Evolutionary conservation across 2,888 invertebrate species (phyloP), one percentile per base, ranked within the genome.

Genomic region (Drosophila mettleri): DNA sequence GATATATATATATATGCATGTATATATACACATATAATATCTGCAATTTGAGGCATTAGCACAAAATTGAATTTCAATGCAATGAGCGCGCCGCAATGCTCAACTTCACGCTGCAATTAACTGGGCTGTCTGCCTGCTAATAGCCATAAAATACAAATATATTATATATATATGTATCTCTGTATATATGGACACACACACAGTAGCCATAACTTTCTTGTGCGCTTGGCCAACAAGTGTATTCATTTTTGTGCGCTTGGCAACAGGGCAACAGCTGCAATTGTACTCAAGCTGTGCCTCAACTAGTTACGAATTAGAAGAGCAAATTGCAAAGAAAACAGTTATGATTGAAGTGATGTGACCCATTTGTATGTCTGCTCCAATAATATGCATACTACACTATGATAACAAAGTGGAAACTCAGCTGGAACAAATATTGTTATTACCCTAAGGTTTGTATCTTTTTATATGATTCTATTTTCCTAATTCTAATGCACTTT

Each of bases 71-170:
- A 54, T 55, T 59, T 59, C 53, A 43, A 49, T 43, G 43, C 51
- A 52, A 54, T 51, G 46, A 59, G 52, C 46, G 14, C 53, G 59
- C 59, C 59, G 66, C 75, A 74, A 65, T 68, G 70, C 33, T 45
- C 57, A 67, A 36, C 69, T 81, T 78, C 79, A 78, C 79, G 82
- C 82, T 78, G 82, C 69, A 78, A 78, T 78, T 74, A 78, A 74
- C 82, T 59, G 51, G 43, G 46, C 53, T 67, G 51, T 46, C 36
- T 63, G 18, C n/a, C 31, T 48, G 48, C 48, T 34, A 61, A 68
- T 59, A 39, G 22, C 33, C 41, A 48, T 48, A 65, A 24, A 41
- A 18, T 14, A 36, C 10, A 10, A 2, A 16, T 16, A 45, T 16
- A 10, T 6, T 4, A 57, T 33, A 27, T 31, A 39, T 41, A 57